phyloP scores from a whole-genome alignment of 2,113 vertebrate genomes.

The Oreotrochilus melanogaster region DNA sequence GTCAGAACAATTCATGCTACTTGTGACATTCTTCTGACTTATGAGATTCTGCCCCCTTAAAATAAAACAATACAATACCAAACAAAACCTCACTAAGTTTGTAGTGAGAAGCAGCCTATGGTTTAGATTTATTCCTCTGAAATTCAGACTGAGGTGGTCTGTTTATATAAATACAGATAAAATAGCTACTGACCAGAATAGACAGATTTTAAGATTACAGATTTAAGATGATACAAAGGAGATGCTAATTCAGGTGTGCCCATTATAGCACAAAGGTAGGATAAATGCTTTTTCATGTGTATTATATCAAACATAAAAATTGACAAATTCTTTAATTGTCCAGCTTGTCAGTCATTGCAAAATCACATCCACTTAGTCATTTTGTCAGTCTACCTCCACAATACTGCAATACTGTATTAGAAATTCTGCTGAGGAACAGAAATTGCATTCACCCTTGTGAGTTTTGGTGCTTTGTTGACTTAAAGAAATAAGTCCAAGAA shows the following conservation, averaged over 20 bases:
- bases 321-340: not conserved
- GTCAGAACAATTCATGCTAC: not conserved
- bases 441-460: slow-evolving; percentile 9
- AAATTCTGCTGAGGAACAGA: not conserved
- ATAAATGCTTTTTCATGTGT: not conserved
- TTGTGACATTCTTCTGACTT: not conserved
- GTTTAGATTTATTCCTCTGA: not conserved
- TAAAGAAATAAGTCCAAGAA: not conserved
- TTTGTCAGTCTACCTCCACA: not conserved
- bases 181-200: not conserved
- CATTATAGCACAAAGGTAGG: not conserved
- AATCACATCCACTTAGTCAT: not conserved
- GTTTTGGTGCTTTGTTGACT: not conserved
- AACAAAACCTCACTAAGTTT: not conserved
- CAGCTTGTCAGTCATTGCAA: not conserved
- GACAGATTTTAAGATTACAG: not conserved
- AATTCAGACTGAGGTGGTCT: not conserved
- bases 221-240: not conserved
- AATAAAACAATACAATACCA: not conserved
- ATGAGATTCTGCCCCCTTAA: not conserved
- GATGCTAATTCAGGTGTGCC: not conserved
- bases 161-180: not conserved
- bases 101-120: not conserved
- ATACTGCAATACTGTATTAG: not conserved
- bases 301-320: not conserved